phyloP scores from a whole-genome alignment of 53 echinoderm and acorn worm genomes.

The Zoroaster sp. region DNA sequence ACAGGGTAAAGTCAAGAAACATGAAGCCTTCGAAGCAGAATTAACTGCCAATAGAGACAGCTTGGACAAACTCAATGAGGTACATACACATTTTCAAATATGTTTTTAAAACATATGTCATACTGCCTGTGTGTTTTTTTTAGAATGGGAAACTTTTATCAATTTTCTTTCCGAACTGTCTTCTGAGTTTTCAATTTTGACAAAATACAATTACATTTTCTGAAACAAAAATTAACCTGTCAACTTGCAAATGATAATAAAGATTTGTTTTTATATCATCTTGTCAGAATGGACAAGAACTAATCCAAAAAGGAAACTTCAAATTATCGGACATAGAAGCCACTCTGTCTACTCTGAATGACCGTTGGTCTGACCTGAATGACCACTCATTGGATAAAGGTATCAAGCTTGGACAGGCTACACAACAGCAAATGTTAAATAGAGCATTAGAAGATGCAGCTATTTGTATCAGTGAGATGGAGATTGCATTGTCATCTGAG shows the following conservation, averaged over 20 bases:
- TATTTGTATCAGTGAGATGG: constrained; percentile 73
- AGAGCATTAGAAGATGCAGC: constrained; percentile 74
- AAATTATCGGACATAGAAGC: constrained; percentile 55
- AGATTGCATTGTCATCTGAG: constrained; percentile 66
- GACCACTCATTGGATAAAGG: constrained; percentile 65
- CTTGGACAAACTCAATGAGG: constrained; percentile 77
- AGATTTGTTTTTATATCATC: background rate
- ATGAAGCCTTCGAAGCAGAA: constrained; percentile 96
- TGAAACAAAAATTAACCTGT: too few species aligned
- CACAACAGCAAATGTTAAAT: constrained; percentile 75
- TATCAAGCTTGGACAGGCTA: constrained; percentile 77
- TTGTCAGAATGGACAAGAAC: constrained; percentile 64
- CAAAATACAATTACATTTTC: too few species aligned
- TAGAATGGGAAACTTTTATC: too few species aligned
- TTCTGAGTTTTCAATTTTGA: too few species aligned
- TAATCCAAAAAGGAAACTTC: constrained; percentile 63
- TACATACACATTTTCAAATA: background rate
- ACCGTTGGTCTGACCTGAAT: constrained; percentile 74
- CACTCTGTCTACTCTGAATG: constrained; percentile 58
- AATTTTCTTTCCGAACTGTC: too few species aligned
- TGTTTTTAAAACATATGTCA: too few species aligned
- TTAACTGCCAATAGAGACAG: constrained; percentile 75
- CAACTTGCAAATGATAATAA: too few species aligned
- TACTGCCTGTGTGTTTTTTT: background rate
- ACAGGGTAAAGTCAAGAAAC: constrained; percentile 83